Percentiles rank a stretch among this genome's conserved stretches.
These are phyloP conservation scores for Cebus imitator DNA, from an alignment of 2,113 vertebrate genomes.

Conservation along the genomic window DNA sequence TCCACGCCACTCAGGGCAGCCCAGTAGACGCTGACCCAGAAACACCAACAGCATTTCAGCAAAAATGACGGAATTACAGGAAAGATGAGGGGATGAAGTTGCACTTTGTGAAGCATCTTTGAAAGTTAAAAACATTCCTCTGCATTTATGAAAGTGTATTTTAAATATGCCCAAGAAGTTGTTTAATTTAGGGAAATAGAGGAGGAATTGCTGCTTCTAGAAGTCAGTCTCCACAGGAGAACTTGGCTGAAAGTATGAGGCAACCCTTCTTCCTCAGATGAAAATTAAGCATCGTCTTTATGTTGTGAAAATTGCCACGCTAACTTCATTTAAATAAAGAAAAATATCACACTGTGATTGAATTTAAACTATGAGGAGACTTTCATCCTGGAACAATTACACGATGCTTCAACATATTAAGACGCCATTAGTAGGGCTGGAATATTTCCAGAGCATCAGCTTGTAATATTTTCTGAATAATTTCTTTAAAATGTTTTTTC, in stretches of 20 bases:
- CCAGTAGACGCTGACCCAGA: slow-evolving; percentile 62
- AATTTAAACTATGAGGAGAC: slow-evolving; percentile 14
- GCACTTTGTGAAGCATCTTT: slow-evolving; percentile 50
- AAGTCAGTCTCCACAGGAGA: slow-evolving; percentile 2
- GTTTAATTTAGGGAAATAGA: neutral
- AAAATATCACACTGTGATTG: slow-evolving; percentile 46
- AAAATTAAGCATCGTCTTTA: slow-evolving; percentile 40
- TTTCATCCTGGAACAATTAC: slow-evolving; percentile 50
- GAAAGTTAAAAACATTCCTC: slow-evolving; percentile 63
- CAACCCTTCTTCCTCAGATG: neutral
- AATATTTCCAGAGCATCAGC: neutral
- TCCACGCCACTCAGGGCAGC: slow-evolving; percentile 53
- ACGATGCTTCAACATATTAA: neutral
- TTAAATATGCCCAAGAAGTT: slow-evolving; percentile 54
- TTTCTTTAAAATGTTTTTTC: slow-evolving; percentile 48
- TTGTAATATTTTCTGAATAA: slow-evolving; percentile 58
- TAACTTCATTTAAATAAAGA: slow-evolving; percentile 71
- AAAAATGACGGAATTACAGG: slow-evolving; percentile 58
- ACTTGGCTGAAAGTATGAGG: neutral
- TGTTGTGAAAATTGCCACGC: slow-evolving; percentile 13
- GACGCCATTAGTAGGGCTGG: neutral
- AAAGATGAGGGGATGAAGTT: slow-evolving; percentile 62
- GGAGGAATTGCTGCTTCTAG: accelerated
- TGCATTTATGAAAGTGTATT: slow-evolving; percentile 61
- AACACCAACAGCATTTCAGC: slow-evolving; percentile 66